Evolutionary conservation across 2,888 invertebrate genomes (phyloP).

Genomic region (Polyommatus iphigenia): DNA sequence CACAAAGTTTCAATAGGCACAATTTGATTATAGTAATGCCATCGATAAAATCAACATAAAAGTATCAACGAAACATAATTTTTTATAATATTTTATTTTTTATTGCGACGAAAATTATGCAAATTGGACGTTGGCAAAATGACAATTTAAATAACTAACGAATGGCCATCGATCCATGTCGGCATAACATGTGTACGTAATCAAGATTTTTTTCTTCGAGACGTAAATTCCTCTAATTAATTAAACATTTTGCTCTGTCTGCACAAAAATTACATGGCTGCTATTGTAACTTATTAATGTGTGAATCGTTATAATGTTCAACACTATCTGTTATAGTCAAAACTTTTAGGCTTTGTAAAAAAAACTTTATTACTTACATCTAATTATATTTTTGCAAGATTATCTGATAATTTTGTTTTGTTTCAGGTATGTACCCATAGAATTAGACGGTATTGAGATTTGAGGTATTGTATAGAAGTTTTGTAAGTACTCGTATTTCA

Average conservation of each 20-base stretch:
- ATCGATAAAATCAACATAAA: not conserved
- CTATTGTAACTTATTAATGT: not conserved
- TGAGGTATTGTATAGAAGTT: not conserved
- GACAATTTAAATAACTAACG: constrained; percentile 10
- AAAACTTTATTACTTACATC: too few species aligned
- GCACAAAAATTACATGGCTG: not conserved
- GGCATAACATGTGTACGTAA: constrained; percentile 4
- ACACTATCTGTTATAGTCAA: not conserved
- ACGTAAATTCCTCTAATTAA: constrained; percentile 3
- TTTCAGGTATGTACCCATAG: constrained; percentile 6
- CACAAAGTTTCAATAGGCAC: not conserved
- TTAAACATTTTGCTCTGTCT: not conserved
- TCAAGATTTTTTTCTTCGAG: constrained; percentile 3
- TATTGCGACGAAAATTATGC: not conserved
- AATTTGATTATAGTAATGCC: not conserved
- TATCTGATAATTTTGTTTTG: not conserved
- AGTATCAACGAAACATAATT: not conserved
- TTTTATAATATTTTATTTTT: constrained; percentile 4
- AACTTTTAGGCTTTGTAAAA: not conserved
- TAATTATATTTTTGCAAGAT: not conserved
- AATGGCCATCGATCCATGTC: constrained; percentile 1
- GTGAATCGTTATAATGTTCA: not conserved
- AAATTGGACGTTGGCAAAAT: not conserved
- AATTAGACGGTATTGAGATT: not conserved
- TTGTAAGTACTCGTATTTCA: not conserved